Evolutionary conservation across 2,797 vertebrate species (phyloP), one percentile per base, ranked within the genome.

Genomic region (Chromis chromis): DNA sequence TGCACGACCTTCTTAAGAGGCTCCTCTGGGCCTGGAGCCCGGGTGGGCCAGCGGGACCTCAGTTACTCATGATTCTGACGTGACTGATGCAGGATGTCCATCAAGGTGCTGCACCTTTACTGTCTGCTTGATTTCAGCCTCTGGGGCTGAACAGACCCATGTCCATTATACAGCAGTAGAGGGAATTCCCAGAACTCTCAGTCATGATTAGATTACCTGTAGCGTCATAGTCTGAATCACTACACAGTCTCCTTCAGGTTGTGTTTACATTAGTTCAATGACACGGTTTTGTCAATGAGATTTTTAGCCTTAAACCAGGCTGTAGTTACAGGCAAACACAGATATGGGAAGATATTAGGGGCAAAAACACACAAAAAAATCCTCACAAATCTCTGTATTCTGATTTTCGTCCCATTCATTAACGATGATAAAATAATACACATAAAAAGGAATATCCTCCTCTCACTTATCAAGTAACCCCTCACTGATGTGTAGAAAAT

Each of bases 41-140:
- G 69, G 85, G 88, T 88, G 90, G 91, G 91, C 89, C 77, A 21
- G 42, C 17, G 56, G 72, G 81, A 82, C 85, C 77, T 53, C 58
- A 0, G 27, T 70, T 60, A 67, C 65, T 83, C 6, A 52, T 36
- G 56, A 74, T 71, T 76, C 78, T 75, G 83, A 90, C 62, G 42
- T 69, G 73, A 76, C 66, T 24, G 69, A 78, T 46, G 60, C 67
- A 57, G 27, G 48, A 65, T 22, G 71, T 85, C 79, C 76, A 27
- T 89, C 82, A 78, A 56, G 52, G 65, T 56, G 62, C 78, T 75
- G 65, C 74, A 76, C 78, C 78, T 81, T 48, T 7, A 77, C 82
- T 75, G 63, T 81, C 74, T 65, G 61, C 71, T 81, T 75, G 74
- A 83, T 86, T 86, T 87, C 77, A 72, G 27, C 33, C 56, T 77